Conservation (phyloP, 2,113 vertebrate genomes). For the Pygoscelis adeliae region DNA sequence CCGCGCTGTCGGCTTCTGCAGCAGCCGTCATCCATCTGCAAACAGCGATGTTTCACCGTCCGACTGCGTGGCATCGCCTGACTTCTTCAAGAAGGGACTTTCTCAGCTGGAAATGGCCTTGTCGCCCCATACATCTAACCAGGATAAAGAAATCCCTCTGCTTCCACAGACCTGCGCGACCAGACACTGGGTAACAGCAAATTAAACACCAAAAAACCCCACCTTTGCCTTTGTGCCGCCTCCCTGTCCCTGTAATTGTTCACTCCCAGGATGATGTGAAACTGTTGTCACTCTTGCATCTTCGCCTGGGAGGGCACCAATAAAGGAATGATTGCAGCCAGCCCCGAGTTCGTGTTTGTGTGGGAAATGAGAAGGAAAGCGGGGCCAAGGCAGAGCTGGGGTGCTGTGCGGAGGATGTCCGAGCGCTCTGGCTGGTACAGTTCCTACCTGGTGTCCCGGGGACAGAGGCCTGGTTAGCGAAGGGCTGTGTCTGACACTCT, state of each 20-base stretch:
- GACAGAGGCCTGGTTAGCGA: not conserved
- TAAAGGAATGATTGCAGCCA: not conserved
- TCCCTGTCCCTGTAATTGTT: not conserved
- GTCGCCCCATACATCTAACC: not conserved
- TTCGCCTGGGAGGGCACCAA: not conserved
- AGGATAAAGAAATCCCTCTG: not conserved
- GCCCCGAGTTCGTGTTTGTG: not conserved
- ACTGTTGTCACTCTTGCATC: fast-evolving
- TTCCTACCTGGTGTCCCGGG: not conserved
- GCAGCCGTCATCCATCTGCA: not conserved
- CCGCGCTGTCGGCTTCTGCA: not conserved
- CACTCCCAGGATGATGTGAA: not conserved
- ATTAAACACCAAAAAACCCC: not conserved
- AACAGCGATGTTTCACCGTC: not conserved
- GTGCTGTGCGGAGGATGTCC: not conserved
- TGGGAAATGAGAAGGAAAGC: not conserved
- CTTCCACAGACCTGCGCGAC: not conserved
- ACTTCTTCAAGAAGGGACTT: not conserved
- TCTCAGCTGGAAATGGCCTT: not conserved
- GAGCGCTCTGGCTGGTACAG: not conserved
- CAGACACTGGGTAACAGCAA: not conserved
- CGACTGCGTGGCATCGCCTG: not conserved
- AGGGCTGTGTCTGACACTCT: not conserved
- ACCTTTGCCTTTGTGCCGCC: not conserved
- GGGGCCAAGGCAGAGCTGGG: not conserved